Percentiles rank a stretch among this genome's conserved stretches.
Evolutionary conservation across 2,797 vertebrate species (phyloP).

Genomic region (Myotis myotis): DNA sequence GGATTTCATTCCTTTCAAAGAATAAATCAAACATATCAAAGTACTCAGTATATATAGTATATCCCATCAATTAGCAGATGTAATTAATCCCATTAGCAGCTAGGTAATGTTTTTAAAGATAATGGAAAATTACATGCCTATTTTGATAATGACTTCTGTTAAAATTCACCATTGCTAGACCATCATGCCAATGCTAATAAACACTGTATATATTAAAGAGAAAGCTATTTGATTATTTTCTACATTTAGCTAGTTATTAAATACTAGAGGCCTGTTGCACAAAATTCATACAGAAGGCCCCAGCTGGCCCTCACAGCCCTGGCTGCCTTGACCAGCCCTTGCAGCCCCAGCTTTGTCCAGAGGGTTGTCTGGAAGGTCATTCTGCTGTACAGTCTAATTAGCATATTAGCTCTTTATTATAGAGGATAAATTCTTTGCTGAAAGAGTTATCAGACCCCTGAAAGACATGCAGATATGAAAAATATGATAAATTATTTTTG

Average conservation of each 20-base stretch:
- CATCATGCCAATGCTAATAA: neutral
- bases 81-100: neutral
- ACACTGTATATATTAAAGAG: neutral
- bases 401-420: too few species aligned
- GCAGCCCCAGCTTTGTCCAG: too few species aligned
- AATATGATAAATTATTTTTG: neutral
- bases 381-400: too few species aligned
- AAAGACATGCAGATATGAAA: neutral
- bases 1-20: slow-evolving; percentile 42
- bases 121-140: neutral
- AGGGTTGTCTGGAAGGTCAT: too few species aligned
- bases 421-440: neutral
- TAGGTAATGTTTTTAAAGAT: neutral
- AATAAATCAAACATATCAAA: neutral
- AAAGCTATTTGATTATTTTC: neutral
- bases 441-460: slow-evolving; percentile 5
- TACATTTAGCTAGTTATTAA: neutral
- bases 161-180: neutral
- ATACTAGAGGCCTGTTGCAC: neutral
- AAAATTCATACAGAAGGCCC: too few species aligned
- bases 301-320: too few species aligned
- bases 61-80: neutral
- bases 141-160: neutral
- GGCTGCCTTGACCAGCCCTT: too few species aligned
- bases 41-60: neutral